Conservation (phyloP, 2,113 vertebrate species). For the Ameiurus melas region DNA sequence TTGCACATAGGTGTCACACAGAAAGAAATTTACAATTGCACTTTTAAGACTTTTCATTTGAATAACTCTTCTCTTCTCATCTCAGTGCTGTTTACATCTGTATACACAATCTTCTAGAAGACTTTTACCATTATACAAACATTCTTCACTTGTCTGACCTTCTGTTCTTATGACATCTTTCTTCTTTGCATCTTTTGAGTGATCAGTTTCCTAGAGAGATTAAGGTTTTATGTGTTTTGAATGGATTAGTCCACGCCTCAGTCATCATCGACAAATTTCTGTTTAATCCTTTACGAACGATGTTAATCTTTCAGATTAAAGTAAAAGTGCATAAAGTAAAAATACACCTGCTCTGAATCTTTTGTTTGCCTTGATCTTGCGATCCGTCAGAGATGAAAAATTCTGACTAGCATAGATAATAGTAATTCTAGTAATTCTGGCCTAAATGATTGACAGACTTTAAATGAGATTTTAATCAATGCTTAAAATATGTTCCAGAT, state of each 20-base stretch:
- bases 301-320: constrained; percentile 62
- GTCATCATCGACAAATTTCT: constrained; percentile 17
- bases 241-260: constrained; percentile 42
- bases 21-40: too few species aligned
- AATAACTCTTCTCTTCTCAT: background rate
- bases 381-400: background rate
- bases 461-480: too few species aligned
- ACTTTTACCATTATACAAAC: background rate
- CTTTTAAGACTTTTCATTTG: too few species aligned
- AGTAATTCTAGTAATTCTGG: too few species aligned
- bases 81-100: background rate
- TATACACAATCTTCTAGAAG: background rate
- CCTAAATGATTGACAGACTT: too few species aligned
- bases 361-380: background rate
- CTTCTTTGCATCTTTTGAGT: background rate
- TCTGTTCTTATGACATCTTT: background rate
- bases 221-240: background rate
- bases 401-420: background rate
- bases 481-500: too few species aligned
- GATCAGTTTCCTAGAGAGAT: background rate
- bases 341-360: constrained; percentile 47
- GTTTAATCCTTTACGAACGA: constrained; percentile 58
- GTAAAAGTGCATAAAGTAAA: constrained; percentile 59
- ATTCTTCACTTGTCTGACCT: background rate
- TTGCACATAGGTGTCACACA: too few species aligned